Evolutionary conservation across 2,888 invertebrate genomes (phyloP).

Genomic region (Mythimna pallens): DNA sequence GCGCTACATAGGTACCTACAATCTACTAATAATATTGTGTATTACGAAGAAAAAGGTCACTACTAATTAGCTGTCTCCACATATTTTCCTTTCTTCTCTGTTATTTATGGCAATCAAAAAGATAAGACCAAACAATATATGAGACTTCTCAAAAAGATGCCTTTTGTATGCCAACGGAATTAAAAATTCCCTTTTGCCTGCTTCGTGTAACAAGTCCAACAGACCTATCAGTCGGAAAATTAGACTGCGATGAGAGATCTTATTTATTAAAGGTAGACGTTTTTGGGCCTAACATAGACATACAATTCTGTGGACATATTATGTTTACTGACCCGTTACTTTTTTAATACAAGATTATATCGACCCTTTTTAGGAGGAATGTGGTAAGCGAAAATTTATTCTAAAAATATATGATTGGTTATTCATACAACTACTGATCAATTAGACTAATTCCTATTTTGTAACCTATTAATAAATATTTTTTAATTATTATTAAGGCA

Average conservation of each 20-base stretch:
- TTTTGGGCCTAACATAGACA: conserved; percentile 19
- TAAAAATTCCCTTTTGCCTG: conserved; percentile 25
- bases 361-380: too few species aligned
- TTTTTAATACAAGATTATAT: not conserved
- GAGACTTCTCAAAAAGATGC: conserved; percentile 1
- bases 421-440: too few species aligned
- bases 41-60: conserved; percentile 14
- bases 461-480: too few species aligned
- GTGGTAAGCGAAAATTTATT: too few species aligned
- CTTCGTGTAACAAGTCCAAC: conserved; percentile 27
- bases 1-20: not conserved
- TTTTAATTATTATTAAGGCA: too few species aligned
- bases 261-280: conserved; percentile 11
- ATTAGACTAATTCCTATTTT: too few species aligned
- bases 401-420: too few species aligned
- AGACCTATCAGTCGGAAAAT: conserved; percentile 27
- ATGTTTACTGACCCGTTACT: conserved; percentile 2
- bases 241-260: conserved; percentile 8
- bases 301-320: conserved; percentile 7
- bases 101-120: conserved; percentile 17
- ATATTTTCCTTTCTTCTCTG: not conserved
- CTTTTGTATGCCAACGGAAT: conserved; percentile 20
- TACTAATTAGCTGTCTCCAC: conserved; percentile 11
- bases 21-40: not conserved
- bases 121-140: conserved; percentile 9